Conservation (phyloP, 2,888 invertebrate genomes). For the Aelia acuminata region DNA sequence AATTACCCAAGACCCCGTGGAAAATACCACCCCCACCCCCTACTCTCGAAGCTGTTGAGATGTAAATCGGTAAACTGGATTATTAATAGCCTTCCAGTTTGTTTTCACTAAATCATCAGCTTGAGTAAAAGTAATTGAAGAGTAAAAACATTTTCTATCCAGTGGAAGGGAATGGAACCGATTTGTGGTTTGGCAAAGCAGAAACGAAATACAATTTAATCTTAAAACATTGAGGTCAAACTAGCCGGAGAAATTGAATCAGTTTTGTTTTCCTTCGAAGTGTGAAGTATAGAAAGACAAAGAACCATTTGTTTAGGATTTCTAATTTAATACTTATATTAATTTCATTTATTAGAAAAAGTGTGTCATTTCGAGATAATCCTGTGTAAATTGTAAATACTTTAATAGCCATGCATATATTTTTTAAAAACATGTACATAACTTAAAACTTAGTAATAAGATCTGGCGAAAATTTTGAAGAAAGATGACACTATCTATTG, state of each 20-base stretch:
- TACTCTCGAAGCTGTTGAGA: constrained; percentile 59
- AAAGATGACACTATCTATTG: too few relatives aligned
- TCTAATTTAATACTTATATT: background rate
- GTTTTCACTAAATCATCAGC: constrained; percentile 22
- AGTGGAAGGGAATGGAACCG: background rate
- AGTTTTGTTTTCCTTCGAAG: background rate
- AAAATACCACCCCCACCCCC: constrained; percentile 55
- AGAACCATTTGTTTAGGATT: background rate
- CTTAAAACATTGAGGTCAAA: background rate
- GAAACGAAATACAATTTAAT: constrained; percentile 16
- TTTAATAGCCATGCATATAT: too few relatives aligned
- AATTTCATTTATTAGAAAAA: too few relatives aligned
- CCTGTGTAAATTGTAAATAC: too few relatives aligned
- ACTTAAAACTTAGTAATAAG: too few relatives aligned
- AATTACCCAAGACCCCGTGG: constrained; percentile 61
- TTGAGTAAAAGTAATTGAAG: constrained; percentile 15
- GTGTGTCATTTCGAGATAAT: too few relatives aligned
- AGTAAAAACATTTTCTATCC: constrained; percentile 16
- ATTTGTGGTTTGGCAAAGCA: background rate
- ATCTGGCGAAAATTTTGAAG: too few relatives aligned
- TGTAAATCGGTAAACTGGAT: constrained; percentile 63
- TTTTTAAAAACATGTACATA: too few relatives aligned
- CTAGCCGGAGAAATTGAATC: background rate
- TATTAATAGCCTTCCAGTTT: constrained; percentile 61
- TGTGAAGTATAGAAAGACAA: background rate